Evolutionary conservation across 2,113 vertebrate genomes (phyloP).

Genomic region (Tor tambroides): DNA sequence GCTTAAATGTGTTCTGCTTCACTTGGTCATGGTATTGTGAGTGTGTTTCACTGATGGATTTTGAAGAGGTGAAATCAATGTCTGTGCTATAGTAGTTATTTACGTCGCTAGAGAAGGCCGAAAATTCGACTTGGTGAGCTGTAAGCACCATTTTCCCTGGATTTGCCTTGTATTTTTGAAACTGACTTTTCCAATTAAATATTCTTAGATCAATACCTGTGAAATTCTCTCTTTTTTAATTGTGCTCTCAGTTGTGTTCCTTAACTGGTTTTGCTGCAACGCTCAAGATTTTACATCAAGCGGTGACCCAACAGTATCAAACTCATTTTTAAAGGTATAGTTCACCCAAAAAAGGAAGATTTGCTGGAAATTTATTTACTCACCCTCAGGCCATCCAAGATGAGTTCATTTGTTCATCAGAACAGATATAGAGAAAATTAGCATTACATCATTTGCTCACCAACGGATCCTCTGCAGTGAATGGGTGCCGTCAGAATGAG

Average conservation of each 20-base stretch:
- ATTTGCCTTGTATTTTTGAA: slow-evolving; percentile 72
- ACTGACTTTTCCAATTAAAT: slow-evolving; percentile 77
- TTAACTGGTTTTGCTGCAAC: neutral
- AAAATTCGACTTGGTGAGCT: slow-evolving; percentile 60
- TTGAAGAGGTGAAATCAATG: slow-evolving; percentile 21
- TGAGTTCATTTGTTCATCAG: too few species aligned
- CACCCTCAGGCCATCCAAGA: too few species aligned
- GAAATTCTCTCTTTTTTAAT: neutral
- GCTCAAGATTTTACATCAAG: neutral
- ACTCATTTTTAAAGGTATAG: neutral
- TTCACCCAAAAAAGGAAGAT: too few species aligned
- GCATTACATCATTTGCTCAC: too few species aligned
- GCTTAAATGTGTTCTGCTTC: slow-evolving; percentile 41
- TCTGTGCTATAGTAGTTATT: slow-evolving; percentile 38
- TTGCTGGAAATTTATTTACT: too few species aligned
- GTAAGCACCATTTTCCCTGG: slow-evolving; percentile 68
- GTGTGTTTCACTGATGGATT: slow-evolving; percentile 64
- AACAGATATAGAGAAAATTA: too few species aligned
- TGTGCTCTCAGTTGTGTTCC: neutral
- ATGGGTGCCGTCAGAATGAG: too few species aligned
- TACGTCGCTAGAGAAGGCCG: slow-evolving; percentile 22
- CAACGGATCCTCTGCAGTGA: too few species aligned
- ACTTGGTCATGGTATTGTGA: slow-evolving; percentile 55
- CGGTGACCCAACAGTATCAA: neutral
- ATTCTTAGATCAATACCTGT: slow-evolving; percentile 56